Base-by-base conservation (phyloP, 2,797 vertebrate species). In the Silurus lanzhouensis region DNA sequence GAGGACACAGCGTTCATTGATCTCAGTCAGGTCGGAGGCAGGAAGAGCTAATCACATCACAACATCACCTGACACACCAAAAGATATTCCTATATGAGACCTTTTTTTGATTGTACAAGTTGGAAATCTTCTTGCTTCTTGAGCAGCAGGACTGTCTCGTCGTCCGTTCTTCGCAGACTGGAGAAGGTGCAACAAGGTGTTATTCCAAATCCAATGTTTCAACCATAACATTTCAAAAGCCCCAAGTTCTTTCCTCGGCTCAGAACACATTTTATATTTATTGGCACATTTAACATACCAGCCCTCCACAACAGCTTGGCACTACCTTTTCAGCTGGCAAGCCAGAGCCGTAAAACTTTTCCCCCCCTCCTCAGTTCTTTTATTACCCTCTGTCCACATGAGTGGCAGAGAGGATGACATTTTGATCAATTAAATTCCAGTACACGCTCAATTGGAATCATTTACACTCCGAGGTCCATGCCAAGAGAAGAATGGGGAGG, bases 401-500 rank as follows among this genome's bases (percentile, higher is more conserved):
- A 88, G 81, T 89, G 89, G 87, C 88, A 87, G 87, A 88, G 74
- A 87, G 85, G 83, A 85, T 75, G 83, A 83, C 88, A 84, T 89
- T 91, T 89, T 83, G 87, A 90, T 90, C 87, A 90, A 88, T 89
- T 88, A 83, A 88, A 88, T 90, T 90, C 88, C 81, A 83, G 88
- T 87, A 85, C 83, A 89, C 76, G 84, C 87, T 89, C 85, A 86
- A 90, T 88, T 85, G 76, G 87, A 90, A 88, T 89, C 86, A 88
- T 90, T 91, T 89, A 91, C 85, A 85, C 83, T 64, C 74, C 58
- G 63, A 85, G 87, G 84, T 85, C 84, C 76, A 84, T 88, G 89
- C 87, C 86, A 91, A 86, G 86, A 90, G 87, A 80, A 57, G 84
- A 87, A 84, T 68, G 12, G 85, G 68, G 86, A 68, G 82, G 68